Evolutionary conservation across 2,888 invertebrate species (phyloP).

Genomic region (Drosophila bunnanda): DNA sequence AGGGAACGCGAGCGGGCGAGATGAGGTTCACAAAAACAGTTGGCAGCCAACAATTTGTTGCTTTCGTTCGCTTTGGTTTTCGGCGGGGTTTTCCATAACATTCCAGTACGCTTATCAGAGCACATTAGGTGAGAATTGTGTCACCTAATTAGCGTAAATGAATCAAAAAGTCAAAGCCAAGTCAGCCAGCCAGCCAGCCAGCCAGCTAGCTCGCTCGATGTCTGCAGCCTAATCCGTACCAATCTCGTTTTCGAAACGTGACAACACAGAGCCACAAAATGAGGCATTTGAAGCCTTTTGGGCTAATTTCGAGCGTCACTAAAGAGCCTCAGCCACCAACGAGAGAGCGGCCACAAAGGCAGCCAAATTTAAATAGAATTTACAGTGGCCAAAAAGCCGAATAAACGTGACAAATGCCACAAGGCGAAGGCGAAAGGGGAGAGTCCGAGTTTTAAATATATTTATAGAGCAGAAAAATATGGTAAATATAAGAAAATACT

Average conservation of each 20-base stretch:
- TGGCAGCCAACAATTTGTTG: conserved; percentile 50
- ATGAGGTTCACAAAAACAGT: conserved; percentile 39
- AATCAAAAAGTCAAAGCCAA: conserved; percentile 60
- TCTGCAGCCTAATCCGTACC: conserved; percentile 62
- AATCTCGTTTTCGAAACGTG: conserved; percentile 69
- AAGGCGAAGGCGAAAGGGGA: conserved; percentile 9
- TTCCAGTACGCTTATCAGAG: conserved; percentile 68
- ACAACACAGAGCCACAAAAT: conserved; percentile 61
- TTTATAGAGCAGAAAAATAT: not conserved
- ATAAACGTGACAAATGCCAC: conserved; percentile 48
- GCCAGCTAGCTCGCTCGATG: conserved; percentile 20
- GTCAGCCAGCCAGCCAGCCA: conserved; percentile 12
- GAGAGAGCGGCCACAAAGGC: conserved; percentile 7
- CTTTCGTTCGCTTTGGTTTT: conserved; percentile 14
- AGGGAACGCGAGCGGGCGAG: conserved; percentile 10
- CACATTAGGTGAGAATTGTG: conserved; percentile 84
- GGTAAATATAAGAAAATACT: too few relatives aligned
- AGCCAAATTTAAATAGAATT: conserved; percentile 43
- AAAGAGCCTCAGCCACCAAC: conserved; percentile 29
- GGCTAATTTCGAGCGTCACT: conserved; percentile 72
- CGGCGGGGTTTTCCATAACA: conserved; percentile 37
- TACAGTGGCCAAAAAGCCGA: conserved; percentile 40
- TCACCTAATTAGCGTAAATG: conserved; percentile 84
- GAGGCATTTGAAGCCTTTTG: conserved; percentile 56
- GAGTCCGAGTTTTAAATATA: conserved; percentile 19